Evolutionary conservation across 2,113 vertebrate genomes (phyloP), one percentile per base, ranked within the genome.

Genomic region (Lampris incognitus): DNA sequence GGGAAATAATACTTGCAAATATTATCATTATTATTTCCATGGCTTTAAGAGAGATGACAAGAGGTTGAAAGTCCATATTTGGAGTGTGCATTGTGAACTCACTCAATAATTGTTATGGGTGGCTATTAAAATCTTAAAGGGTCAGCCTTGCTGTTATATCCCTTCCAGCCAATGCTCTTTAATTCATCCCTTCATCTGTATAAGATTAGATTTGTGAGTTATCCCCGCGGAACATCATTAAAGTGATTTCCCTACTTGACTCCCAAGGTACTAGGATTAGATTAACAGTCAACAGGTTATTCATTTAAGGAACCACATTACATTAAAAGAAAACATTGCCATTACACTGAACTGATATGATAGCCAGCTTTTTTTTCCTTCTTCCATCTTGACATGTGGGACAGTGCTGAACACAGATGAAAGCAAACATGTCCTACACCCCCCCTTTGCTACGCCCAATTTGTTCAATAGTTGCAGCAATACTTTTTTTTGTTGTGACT

Each of bases 1-100:
- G 81, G 84, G 87, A 91, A 92, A 89, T 91, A 91, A 91, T 92
- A 88, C 91, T 88, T 87, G 89, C 89, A 91, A 93, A 93, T 90
- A 91, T 90, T 89, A 85, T 87, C 74, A 84, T 88, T 87, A 88
- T 92, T 90, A 84, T 85, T 91, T 87, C 85, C 68, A 78, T 48
- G 75, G 82, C 81, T 82, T 87, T 85, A 81, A 84, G 78, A 91
- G 86, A 78, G 88, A 64, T 82, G 66, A 83, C 79, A 81, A 24
- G 52, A 73, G 84, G 83, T 69, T 77, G 71, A 82, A 72, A 83
- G 76, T 78, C 60, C 71, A 10, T 65, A 79, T 89, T 91, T 87
- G 77, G 84, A 86, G 66, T 72, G 83, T 74, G 87, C 76, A 69
- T 88, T 89, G 85, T 83, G 91, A 86, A 88, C 74, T 88, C 82